Evolutionary conservation across 2,888 invertebrate genomes (phyloP).

Genomic region (Machimus atricapillus): DNA sequence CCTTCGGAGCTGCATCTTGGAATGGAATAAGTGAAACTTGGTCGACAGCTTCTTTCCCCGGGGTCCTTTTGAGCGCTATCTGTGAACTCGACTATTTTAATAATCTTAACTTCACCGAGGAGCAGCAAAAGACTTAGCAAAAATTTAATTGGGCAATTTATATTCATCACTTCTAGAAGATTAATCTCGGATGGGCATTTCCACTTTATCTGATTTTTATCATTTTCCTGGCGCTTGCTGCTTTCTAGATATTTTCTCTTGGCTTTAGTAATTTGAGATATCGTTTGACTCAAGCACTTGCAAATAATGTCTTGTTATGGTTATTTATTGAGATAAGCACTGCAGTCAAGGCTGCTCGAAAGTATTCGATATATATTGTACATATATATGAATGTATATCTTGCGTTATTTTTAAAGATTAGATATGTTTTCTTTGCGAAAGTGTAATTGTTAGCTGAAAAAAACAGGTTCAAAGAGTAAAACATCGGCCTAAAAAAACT

Average conservation of each 20-base stretch:
- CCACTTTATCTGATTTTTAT: constrained; percentile 23
- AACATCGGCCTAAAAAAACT: background rate
- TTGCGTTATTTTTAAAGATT: background rate
- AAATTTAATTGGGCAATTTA: constrained; percentile 33
- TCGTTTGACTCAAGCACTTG: background rate
- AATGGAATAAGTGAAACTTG: background rate
- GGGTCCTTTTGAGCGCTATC: background rate
- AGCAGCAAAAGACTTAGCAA: background rate
- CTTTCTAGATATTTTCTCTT: background rate
- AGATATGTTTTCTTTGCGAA: background rate
- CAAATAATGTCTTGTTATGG: background rate
- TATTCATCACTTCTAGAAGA: constrained; percentile 29
- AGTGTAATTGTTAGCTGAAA: background rate
- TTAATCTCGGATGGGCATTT: background rate
- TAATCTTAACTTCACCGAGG: background rate
- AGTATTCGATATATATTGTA: background rate
- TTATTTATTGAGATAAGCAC: background rate
- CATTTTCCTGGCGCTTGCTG: background rate
- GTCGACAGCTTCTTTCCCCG: background rate
- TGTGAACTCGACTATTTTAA: background rate
- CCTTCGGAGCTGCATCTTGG: background rate
- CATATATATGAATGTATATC: background rate
- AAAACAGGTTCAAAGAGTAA: background rate
- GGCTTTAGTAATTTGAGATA: background rate
- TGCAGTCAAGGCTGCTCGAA: background rate